A percentile compares a stretch with the other conserved stretches of the same genome.
These are phyloP conservation scores for Phytoseiulus persimilis DNA, from an alignment of 2,888 invertebrate species.

Conservation along the genomic window DNA sequence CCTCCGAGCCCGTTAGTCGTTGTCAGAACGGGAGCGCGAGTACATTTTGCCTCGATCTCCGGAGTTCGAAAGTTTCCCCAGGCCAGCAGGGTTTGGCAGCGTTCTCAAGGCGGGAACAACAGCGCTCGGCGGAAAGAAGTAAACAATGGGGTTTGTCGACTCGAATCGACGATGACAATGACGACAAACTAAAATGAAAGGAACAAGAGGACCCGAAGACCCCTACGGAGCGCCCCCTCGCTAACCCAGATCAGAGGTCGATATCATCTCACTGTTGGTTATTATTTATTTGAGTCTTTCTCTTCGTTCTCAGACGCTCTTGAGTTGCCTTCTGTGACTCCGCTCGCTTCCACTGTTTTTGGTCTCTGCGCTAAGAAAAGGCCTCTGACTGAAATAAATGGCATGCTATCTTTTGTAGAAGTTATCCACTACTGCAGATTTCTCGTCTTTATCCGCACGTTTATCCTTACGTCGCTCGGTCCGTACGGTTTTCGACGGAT, in stretches of 20 bases:
- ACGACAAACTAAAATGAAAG: background rate
- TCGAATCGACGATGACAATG: background rate
- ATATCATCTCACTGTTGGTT: constrained; percentile 5
- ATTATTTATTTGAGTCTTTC: background rate
- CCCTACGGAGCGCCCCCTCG: background rate
- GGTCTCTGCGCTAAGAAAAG: background rate
- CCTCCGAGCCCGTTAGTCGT: too few species aligned
- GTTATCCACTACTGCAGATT: constrained; percentile 5
- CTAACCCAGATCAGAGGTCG: background rate
- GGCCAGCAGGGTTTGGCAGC: too few species aligned
- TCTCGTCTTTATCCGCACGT: background rate
- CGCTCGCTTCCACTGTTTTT: background rate
- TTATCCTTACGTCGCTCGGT: background rate
- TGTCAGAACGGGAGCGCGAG: too few species aligned
- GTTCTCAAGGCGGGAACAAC: too few species aligned
- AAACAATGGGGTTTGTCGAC: too few species aligned
- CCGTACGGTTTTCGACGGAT: background rate
- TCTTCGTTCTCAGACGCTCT: background rate
- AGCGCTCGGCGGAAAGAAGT: too few species aligned
- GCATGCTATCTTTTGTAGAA: constrained; percentile 5
- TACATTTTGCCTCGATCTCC: too few species aligned
- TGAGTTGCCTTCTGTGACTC: background rate
- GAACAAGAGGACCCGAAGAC: background rate
- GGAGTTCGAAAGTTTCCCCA: too few species aligned
- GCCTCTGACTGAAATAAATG: constrained; percentile 5